A percentile compares a stretch with the other conserved stretches of the same genome.
phyloP scores from a whole-genome alignment of 2,113 vertebrate genomes.

The Triplophysa dalaica region DNA sequence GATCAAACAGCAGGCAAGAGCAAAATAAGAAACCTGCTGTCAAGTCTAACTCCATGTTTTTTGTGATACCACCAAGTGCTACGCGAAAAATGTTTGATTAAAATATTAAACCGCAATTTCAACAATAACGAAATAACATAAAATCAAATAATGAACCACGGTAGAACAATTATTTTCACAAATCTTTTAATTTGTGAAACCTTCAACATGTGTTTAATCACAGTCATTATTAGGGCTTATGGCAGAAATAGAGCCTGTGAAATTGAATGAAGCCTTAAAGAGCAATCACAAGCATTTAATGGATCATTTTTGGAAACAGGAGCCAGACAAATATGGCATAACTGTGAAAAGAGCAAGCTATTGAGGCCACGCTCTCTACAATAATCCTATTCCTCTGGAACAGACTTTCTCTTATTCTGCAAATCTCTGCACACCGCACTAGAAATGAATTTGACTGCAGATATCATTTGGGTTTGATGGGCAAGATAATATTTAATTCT shows the following conservation, averaged over 20 bases:
- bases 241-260: background rate
- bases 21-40: no score
- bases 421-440: background rate
- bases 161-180: slow-evolving; percentile 4
- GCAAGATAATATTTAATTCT: background rate
- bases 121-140: background rate
- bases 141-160: slow-evolving; percentile 7
- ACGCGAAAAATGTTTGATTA: background rate
- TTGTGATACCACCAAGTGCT: background rate
- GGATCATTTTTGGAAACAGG: slow-evolving; percentile 6
- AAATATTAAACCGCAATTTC: background rate
- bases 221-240: slow-evolving; percentile 18
- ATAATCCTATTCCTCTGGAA: slow-evolving; percentile 52
- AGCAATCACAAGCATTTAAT: background rate
- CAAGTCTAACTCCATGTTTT: no score
- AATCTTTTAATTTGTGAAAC: slow-evolving; percentile 13
- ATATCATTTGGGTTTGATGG: background rate
- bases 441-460: background rate
- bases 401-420: slow-evolving; percentile 56
- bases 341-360: slow-evolving; percentile 41
- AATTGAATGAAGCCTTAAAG: slow-evolving; percentile 5
- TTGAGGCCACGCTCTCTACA: slow-evolving; percentile 29
- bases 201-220: background rate
- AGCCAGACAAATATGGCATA: slow-evolving; percentile 18
- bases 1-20: no score